Evolutionary conservation across 1,140 invertebrate genomes (phyloP), one percentile per base, ranked within the genome.

Genomic region (Diorhabda sublineata): DNA sequence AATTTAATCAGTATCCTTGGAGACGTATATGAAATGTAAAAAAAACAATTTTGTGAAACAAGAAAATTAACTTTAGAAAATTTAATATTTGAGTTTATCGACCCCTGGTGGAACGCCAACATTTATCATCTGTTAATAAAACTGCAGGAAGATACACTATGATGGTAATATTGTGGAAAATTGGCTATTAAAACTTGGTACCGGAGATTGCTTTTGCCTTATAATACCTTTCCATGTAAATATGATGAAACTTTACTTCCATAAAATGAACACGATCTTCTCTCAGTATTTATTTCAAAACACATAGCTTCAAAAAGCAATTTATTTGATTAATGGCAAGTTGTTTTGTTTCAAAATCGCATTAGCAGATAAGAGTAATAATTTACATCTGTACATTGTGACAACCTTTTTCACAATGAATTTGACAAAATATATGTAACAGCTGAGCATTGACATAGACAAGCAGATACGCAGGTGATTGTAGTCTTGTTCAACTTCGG

Each of bases 191-290:
- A 52, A 52, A 52, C 47, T 52, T 52, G 47, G 47, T 52, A 52
- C 47, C 47, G 47, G 47, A 52, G 47, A 52, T 52, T 52, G 47
- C 47, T 52, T 52, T n/a, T 52, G n/a, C 47, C 47, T 52, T 6
- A 52, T 52, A 52, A 52, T 52, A n/a, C 47, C n/a, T 52, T n/a
- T 52, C n/a, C 47, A 52, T 52, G 47, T n/a, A 52, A 52, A 52
- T 52, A 52, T 52, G 47, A 52, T 52, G 47, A 52, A 52, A 52
- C 6, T 52, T 52, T 52, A 52, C 47, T 52, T 52, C 47, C 47
- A 52, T 52, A 52, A 52, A 52, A 52, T 52, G 47, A 52, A 52
- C 47, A 52, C n/a, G 47, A 52, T 52, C 6, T 52, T n/a, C 26
- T 26, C 26, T 26, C 26, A 26, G 26, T 26, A 26, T 26, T 26